Conservation (phyloP, 1,140 invertebrate species). For the Dolichoris vasculosae region DNA sequence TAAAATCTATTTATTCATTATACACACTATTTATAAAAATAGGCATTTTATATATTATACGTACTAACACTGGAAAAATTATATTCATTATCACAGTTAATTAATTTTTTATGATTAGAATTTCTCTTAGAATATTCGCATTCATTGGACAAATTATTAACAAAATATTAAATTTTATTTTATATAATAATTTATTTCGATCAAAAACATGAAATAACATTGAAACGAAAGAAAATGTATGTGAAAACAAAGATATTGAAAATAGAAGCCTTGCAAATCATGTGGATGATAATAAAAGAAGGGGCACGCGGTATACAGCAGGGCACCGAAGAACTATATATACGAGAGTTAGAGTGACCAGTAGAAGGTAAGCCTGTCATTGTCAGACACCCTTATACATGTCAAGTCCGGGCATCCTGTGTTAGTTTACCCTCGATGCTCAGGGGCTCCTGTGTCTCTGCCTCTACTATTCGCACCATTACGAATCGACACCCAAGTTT, state of each 20-base stretch:
- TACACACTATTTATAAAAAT: too few relatives aligned
- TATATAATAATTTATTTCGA: neutral
- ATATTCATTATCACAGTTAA: too few relatives aligned
- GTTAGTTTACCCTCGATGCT: conserved; percentile 19
- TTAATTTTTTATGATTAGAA: too few relatives aligned
- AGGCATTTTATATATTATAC: too few relatives aligned
- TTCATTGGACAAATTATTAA: too few relatives aligned
- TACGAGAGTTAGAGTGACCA: conserved; percentile 35
- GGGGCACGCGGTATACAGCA: neutral
- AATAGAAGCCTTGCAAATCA: neutral
- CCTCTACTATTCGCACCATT: conserved; percentile 11
- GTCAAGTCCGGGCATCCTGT: conserved; percentile 25
- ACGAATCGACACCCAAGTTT: conserved; percentile 33
- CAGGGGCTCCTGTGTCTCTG: neutral
- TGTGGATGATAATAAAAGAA: neutral
- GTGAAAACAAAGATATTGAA: neutral
- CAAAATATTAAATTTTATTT: neutral
- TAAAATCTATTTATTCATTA: too few relatives aligned
- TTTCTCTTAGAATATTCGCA: too few relatives aligned
- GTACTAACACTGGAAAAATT: too few relatives aligned
- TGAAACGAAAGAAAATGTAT: neutral
- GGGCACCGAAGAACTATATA: neutral
- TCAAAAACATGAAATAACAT: neutral
- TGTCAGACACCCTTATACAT: conserved; percentile 35
- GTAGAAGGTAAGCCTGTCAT: conserved; percentile 37